Evolutionary conservation across 2,888 invertebrate genomes (phyloP), one percentile per base, ranked within the genome.

Genomic region (Beris morrisii): DNA sequence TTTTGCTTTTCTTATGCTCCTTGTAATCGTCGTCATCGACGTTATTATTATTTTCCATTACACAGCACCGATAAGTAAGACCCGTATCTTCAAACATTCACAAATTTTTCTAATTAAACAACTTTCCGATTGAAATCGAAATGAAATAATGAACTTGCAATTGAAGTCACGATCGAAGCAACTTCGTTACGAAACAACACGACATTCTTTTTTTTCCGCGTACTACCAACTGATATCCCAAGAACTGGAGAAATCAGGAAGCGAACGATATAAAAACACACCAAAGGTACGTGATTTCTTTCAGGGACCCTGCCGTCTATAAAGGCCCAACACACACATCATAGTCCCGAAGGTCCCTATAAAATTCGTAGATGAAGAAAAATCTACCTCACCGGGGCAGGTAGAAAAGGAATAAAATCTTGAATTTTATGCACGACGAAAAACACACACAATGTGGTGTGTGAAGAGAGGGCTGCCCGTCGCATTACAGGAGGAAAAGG

Each of bases 1-100:
- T 80, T 72, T 80, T 80, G 68, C 76, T 78, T 69, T 80, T 80
- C 58, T 77, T 77, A 67, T 77, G 77, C 64, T 79, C 79, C 69
- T 79, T 79, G 57, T 74, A 73, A 28, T 73, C 73, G 59, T 73
- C 69, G 69, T 82, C 80, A 72, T 74, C 79, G 71, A 72, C 70
- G 69, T 76, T 76, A 71, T 79, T 80, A 67, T 77, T 79, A 70
- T 76, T 77, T 73, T 65, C 65, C 65, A 65, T 65, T 7, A 45
- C 45, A 54, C 38, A 54, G 30, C 53, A 53, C 53, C 53, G 55
- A 45, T 64, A 61, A 28, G 38, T 61, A 13, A 61, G 48, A 50
- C 52, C 52, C 15, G 61, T 61, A 50, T 52, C 38, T 38, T 64
- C 45, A 43, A 64, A 54, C 53, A 64, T 55, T 44, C 45, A 64